These are phyloP conservation scores for Bombus balteatus DNA, from an alignment of 1,140 invertebrate species.

Conservation along the genomic window DNA sequence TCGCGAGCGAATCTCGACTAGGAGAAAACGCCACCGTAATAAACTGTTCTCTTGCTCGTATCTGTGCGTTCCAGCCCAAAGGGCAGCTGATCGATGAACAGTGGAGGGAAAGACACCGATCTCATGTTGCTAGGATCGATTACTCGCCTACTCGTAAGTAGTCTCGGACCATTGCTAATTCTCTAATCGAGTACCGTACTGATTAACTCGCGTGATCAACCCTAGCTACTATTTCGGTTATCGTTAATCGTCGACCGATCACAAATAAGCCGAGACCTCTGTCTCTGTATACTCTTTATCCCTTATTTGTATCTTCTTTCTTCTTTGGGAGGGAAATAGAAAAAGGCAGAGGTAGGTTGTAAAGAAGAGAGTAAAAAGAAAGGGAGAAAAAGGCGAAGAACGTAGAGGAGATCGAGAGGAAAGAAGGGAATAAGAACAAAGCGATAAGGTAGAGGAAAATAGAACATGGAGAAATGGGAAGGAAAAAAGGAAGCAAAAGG, in stretches of 20 bases:
- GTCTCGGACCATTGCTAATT: constrained; percentile 46
- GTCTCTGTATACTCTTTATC: not conserved
- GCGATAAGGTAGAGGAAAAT: too few relatives aligned
- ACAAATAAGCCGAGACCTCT: not conserved
- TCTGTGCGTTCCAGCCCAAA: constrained; percentile 38
- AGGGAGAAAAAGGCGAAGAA: too few relatives aligned
- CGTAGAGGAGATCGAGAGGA: too few relatives aligned
- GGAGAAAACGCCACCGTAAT: not conserved
- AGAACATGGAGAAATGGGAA: too few relatives aligned
- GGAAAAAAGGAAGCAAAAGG: not conserved
- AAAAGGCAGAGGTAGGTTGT: too few relatives aligned
- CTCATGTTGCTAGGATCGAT: constrained; percentile 32
- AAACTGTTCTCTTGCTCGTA: constrained; percentile 54
- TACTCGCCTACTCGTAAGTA: constrained; percentile 42
- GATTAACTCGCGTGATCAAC: constrained; percentile 51
- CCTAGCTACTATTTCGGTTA: not conserved
- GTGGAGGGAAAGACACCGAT: not conserved
- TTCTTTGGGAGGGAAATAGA: too few relatives aligned
- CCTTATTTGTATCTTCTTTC: not conserved
- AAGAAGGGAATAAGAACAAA: too few relatives aligned
- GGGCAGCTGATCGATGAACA: constrained; percentile 55
- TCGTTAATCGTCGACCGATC: not conserved
- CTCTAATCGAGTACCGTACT: constrained; percentile 50
- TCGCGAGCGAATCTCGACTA: not conserved
- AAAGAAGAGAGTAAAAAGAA: not conserved